Percentiles rank a stretch among this genome's conserved stretches.
phyloP scores from a whole-genome alignment of 1,140 invertebrate genomes.

The Thaumatotibia leucotreta region DNA sequence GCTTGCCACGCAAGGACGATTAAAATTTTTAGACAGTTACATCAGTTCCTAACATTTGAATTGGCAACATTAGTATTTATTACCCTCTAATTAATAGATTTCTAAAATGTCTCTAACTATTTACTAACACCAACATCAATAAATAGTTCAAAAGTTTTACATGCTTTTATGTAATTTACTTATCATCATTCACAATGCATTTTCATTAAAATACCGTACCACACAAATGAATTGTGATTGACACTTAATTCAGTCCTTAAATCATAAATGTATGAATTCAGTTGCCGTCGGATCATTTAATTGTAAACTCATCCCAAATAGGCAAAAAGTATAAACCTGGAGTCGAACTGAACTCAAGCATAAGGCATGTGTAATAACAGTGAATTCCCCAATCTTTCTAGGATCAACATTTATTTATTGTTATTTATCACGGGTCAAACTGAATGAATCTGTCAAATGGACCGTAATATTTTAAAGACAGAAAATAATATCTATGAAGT shows the following conservation, averaged over 20 bases:
- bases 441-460: constrained; percentile 35
- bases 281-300: constrained; percentile 21
- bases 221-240: too few relatives aligned
- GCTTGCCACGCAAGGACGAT: background rate
- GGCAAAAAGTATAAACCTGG: background rate
- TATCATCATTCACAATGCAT: too few relatives aligned
- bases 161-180: too few relatives aligned
- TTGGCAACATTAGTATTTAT: too few relatives aligned
- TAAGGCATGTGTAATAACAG: background rate
- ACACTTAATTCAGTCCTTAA: too few relatives aligned
- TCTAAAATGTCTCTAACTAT: background rate
- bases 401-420: background rate
- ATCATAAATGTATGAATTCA: background rate
- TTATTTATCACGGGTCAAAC: background rate
- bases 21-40: background rate
- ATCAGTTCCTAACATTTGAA: background rate
- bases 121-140: too few relatives aligned
- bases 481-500: constrained; percentile 31
- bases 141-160: too few relatives aligned
- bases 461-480: constrained; percentile 42
- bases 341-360: background rate
- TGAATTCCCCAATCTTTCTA: background rate
- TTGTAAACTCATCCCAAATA: background rate
- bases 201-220: too few relatives aligned
- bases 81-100: too few relatives aligned